Evolutionary conservation across 2,113 vertebrate genomes (phyloP), one percentile per base, ranked within the genome.

Genomic region (Empidonax traillii): DNA sequence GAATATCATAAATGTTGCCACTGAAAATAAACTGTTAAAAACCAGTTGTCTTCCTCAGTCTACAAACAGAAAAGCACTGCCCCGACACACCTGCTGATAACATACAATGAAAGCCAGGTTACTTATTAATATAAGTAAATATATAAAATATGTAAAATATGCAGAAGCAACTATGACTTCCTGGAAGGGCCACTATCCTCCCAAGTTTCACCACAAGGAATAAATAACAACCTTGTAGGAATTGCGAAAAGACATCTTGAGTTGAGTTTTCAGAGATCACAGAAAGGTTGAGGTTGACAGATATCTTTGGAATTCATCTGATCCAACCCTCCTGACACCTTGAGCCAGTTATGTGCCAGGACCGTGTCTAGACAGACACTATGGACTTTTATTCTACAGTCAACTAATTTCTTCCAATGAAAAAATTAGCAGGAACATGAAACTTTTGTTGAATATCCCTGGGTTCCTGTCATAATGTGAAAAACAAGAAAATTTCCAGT

Each of bases 331-430:
- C 3, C 12, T 61, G 27, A 6, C 4, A 35, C 10, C 3, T 61
- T 56, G 7, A 56, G 4, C 1, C 1, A 1, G 10, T 62, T 66
- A 13, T 3, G 12, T 24, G 33, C 14, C 14, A 24, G 30, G 9
- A 21, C 7, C 3, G 11, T 11, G 3, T 33, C 11, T 10, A 33
- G 7, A 23, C 4, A 44, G 13, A 28, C 51, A 35, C 4, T 20
- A 12, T 9, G 19, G 41, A 41, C 1, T 4, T 62, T 55, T 85
- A 44, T 52, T 8, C 33, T 61, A 9, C 3, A 87, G 6, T 9
- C 1, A 18, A 77, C 6, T 24, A 5, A 30, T 78, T 44, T 68
- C 11, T 23, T 72, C 25, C 11, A 55, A 39, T 3, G 0, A 63
- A 79, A 61, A 35, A 69, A 35, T 13, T 58, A 80, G 65, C 4